These are phyloP conservation scores for Eremobia ochroleuca DNA, from an alignment of 2,888 invertebrate genomes.

Conservation along the genomic window DNA sequence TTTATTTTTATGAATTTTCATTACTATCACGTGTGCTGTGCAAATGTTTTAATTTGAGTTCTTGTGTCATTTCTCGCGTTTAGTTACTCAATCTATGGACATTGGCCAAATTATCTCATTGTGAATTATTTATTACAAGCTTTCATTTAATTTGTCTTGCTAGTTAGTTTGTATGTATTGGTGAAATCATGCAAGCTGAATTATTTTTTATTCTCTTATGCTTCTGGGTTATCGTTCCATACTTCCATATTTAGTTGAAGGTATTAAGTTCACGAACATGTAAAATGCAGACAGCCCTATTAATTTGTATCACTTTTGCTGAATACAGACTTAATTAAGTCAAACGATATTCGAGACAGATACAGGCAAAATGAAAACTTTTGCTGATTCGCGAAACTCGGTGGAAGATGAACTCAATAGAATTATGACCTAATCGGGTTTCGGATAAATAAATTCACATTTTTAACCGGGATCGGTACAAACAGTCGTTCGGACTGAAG, in stretches of 20 bases:
- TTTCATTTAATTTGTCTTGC: not conserved
- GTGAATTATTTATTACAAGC: not conserved
- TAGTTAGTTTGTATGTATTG: not conserved
- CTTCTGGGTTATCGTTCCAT: not conserved
- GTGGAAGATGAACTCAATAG: not conserved
- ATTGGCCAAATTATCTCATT: not conserved
- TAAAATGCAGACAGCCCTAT: not conserved
- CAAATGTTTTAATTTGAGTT: not conserved
- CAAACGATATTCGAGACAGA: constrained; percentile 2
- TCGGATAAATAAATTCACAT: not conserved
- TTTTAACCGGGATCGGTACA: not conserved
- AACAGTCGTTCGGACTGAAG: not conserved
- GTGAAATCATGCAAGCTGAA: not conserved
- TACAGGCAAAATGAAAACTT: constrained; percentile 14
- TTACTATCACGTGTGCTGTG: not conserved
- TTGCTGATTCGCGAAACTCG: constrained; percentile 5
- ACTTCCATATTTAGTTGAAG: not conserved
- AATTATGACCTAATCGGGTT: constrained; percentile 8
- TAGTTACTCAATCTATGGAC: not conserved
- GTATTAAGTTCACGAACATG: not conserved
- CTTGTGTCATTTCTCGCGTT: not conserved
- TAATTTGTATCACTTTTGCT: not conserved
- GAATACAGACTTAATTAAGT: constrained; percentile 22
- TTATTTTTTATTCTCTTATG: not conserved
- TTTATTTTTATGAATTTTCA: not conserved